Base-by-base conservation (phyloP, 1,140 invertebrate species). In the Drosophila sproati region DNA sequence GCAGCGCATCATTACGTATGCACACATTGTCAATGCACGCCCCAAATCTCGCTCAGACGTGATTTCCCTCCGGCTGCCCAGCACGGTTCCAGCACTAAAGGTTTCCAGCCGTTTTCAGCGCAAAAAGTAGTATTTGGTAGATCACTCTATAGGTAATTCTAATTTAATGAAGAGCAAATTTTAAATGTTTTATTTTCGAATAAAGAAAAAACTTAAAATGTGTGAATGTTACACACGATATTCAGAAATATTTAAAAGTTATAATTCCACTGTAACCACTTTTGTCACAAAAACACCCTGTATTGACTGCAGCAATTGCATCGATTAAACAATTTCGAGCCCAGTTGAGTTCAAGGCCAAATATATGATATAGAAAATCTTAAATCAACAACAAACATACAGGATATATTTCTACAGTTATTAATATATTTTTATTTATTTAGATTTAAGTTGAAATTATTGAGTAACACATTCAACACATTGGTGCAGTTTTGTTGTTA, bases 11-110 rank as follows among this genome's bases (percentile, higher is more conserved):
- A 55, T 78, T 3, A 78, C 78, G 41, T 92, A 86, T 31, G 91
- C 91, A 5, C 89, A 91, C 10, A 81, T 92, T 47, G 89, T 89
- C 0, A 82, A 91, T 72, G 91, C 89, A 3, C 47, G 71, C 2
- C 82, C 77, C 2, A 88, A 90, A 51, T 39, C 86, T 12, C 79
- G 81, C 6, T 69, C 80, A 4, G 78, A 91, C 50, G 39, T 82
- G 2, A 45, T 92, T 2, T 57, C 50, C 3, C 55, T 92, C 43
- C 70, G 77, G n/a, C 63, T 92, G 43, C 91, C 91, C 5, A 91
- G 79, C 62, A 82, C 79, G 10, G 76, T 92, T 31, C 81, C 88
- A 4, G 12, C 78, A 1, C 57, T 85, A 0, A 73, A 55, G 8
- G 29, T 34, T 4, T 54, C 57, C 3, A 54, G 57, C 6, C 75